These are phyloP conservation scores for Passer domesticus DNA, from an alignment of 2,113 vertebrate species.

Conservation along the genomic window DNA sequence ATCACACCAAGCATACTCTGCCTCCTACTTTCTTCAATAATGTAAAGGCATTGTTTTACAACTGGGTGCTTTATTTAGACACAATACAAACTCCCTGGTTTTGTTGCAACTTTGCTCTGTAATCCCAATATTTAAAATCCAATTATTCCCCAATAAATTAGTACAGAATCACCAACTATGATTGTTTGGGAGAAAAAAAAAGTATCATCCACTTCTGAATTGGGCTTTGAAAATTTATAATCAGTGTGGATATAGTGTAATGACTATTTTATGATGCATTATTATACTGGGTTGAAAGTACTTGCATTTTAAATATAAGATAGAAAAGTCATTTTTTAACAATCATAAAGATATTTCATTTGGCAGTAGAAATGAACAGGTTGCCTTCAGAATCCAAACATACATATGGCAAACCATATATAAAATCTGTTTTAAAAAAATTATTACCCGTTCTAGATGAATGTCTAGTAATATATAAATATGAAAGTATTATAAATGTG, in stretches of 20 bases:
- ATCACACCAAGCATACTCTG: background rate
- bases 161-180: background rate
- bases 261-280: background rate
- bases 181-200: background rate
- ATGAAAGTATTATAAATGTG: background rate
- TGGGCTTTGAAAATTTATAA: background rate
- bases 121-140: background rate
- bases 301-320: background rate
- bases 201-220: background rate
- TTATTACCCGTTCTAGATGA: background rate
- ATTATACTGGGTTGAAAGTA: background rate
- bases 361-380: background rate
- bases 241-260: background rate
- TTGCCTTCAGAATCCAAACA: background rate
- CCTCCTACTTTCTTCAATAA: background rate
- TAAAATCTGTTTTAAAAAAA: background rate
- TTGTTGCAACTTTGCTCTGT: background rate
- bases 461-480: background rate
- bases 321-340: background rate
- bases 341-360: background rate
- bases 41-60: background rate
- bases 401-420: background rate
- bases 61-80: background rate
- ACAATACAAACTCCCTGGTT: background rate
- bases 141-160: background rate